Conservation (phyloP, 2,797 vertebrate species). For the Rhabdophis nuchalis region DNA sequence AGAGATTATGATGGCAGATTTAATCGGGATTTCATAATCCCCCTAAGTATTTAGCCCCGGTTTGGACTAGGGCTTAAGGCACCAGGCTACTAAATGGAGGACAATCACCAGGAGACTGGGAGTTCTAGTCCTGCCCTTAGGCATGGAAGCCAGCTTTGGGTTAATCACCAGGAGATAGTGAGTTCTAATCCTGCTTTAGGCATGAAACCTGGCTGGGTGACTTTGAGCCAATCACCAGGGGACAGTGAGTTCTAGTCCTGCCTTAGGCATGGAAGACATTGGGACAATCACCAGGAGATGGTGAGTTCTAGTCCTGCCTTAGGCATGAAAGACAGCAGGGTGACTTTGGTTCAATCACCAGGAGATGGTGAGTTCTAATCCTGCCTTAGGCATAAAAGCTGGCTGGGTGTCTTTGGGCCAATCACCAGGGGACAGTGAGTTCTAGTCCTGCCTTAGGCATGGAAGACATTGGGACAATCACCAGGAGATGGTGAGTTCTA, state of each 20-base stretch:
- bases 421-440: not conserved
- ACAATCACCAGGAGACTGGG: not conserved
- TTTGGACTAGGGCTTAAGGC: not conserved
- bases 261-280: too few species aligned
- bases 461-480: not conserved
- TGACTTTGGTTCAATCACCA: too few species aligned
- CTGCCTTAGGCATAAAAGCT: too few species aligned
- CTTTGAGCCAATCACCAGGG: not conserved
- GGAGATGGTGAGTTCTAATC: too few species aligned
- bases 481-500: too few species aligned
- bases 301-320: too few species aligned
- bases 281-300: too few species aligned
- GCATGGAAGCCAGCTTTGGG: rapidly evolving
- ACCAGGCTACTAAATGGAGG: not conserved
- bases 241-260: too few species aligned
- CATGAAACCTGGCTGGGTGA: not conserved
- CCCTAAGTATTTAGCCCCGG: not conserved
- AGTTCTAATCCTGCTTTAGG: too few species aligned
- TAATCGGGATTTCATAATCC: not conserved
- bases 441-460: not conserved
- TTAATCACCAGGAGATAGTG: not conserved
- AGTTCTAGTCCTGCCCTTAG: too few species aligned
- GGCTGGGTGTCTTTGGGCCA: too few species aligned
- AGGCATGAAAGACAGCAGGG: too few species aligned
- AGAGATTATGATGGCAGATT: not conserved